Evolutionary conservation across 2,113 vertebrate species (phyloP).

Genomic region (Lota lota): DNA sequence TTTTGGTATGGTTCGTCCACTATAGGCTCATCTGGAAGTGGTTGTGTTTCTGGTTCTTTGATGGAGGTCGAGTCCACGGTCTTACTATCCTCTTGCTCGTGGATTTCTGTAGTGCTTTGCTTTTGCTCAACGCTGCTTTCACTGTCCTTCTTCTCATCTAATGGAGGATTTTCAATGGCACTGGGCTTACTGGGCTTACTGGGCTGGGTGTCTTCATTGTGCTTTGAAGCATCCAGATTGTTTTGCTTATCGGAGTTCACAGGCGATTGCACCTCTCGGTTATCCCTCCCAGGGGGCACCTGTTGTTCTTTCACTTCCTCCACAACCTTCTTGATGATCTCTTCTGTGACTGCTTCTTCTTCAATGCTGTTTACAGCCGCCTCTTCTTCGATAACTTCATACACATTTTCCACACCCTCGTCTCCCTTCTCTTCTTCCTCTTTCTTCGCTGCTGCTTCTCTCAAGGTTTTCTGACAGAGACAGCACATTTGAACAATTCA

Average conservation of each 20-base stretch:
- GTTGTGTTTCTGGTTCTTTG: constrained; percentile 8
- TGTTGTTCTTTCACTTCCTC: constrained; percentile 35
- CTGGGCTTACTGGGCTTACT: not conserved
- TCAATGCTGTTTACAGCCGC: constrained; percentile 19
- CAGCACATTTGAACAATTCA: constrained; percentile 1
- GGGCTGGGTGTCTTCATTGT: constrained; percentile 11
- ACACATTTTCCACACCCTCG: constrained; percentile 38
- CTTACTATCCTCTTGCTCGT: constrained; percentile 41
- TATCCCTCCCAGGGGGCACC: constrained; percentile 5
- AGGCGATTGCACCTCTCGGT: constrained; percentile 16
- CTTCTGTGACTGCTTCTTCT: constrained; percentile 51
- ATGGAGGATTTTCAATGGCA: not conserved
- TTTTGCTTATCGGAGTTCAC: constrained; percentile 10
- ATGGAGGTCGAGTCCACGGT: not conserved
- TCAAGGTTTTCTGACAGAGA: constrained; percentile 55
- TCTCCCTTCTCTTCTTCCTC: constrained; percentile 41
- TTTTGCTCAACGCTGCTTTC: constrained; percentile 8
- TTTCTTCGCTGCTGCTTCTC: constrained; percentile 56
- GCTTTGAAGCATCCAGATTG: not conserved
- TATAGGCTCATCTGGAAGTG: constrained; percentile 17
- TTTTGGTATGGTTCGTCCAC: constrained; percentile 43
- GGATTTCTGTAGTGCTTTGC: constrained; percentile 12
- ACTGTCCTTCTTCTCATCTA: constrained; percentile 15
- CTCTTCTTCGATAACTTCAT: constrained; percentile 59
- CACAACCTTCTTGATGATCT: constrained; percentile 50